Conservation (phyloP, 2,797 vertebrate genomes). For the Rhinogobio ventralis region DNA sequence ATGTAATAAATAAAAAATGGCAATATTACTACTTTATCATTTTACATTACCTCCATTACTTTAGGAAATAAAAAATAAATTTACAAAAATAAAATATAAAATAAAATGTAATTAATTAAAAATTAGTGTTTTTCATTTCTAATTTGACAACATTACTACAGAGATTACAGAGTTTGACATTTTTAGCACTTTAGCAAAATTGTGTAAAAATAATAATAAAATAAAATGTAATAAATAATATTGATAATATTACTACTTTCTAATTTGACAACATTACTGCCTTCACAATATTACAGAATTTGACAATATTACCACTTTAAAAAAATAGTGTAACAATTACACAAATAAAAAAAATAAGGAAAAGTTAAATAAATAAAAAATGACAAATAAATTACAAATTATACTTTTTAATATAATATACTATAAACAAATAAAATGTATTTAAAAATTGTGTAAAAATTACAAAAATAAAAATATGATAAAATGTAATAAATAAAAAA, state of each 20-base stretch:
- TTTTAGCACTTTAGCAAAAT: neutral
- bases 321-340: neutral
- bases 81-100: fast-evolving
- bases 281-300: neutral
- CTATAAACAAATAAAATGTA: too few species aligned
- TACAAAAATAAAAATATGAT: neutral
- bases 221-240: neutral
- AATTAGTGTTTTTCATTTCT: neutral
- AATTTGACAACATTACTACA: neutral
- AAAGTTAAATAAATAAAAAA: neutral
- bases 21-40: neutral
- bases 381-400: neutral
- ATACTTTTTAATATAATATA: neutral
- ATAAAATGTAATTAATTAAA: neutral
- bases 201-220: neutral
- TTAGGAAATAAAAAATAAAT: neutral
- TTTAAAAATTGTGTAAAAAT: neutral
- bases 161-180: neutral
- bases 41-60: neutral
- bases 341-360: too few species aligned
- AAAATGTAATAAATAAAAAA: neutral
- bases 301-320: neutral
- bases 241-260: too few species aligned
- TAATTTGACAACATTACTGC: too few species aligned
- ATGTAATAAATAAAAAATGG: too few species aligned